Percentiles rank a stretch among this genome's conserved stretches.
Conservation (phyloP, 1,140 invertebrate species). For the Tachypleus tridentatus region DNA sequence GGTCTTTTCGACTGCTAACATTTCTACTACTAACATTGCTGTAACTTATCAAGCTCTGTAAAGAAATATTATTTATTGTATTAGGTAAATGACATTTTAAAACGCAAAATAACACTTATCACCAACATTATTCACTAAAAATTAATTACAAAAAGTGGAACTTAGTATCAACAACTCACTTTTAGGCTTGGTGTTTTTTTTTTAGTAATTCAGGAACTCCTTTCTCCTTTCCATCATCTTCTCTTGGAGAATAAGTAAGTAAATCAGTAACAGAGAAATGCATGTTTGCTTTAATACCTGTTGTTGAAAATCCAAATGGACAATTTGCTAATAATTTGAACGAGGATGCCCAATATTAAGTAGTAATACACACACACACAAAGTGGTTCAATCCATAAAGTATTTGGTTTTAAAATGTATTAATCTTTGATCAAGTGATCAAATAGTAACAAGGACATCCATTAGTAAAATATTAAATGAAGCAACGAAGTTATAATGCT, state of each 20-base stretch:
- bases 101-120: too few species aligned
- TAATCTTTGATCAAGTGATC: background rate
- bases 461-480: background rate
- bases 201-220: too few species aligned
- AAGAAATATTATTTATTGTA: too few species aligned
- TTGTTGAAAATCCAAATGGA: background rate
- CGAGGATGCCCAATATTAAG: background rate
- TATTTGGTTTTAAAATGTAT: background rate
- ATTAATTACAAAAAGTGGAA: too few species aligned
- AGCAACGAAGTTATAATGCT: too few species aligned
- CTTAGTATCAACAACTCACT: too few species aligned
- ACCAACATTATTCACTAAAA: too few species aligned
- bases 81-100: too few species aligned
- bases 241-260: slow-evolving; percentile 8
- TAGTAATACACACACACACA: background rate
- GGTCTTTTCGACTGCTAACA: too few species aligned
- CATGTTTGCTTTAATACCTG: slow-evolving; percentile 17
- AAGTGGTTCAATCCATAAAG: background rate
- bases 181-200: too few species aligned
- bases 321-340: background rate
- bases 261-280: slow-evolving; percentile 10
- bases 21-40: too few species aligned
- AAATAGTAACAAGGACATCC: background rate
- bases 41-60: too few species aligned
- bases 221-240: slow-evolving; percentile 15